These are phyloP conservation scores for Bugulina stolonifera DNA, from an alignment of 2,888 invertebrate species.

Conservation along the genomic window DNA sequence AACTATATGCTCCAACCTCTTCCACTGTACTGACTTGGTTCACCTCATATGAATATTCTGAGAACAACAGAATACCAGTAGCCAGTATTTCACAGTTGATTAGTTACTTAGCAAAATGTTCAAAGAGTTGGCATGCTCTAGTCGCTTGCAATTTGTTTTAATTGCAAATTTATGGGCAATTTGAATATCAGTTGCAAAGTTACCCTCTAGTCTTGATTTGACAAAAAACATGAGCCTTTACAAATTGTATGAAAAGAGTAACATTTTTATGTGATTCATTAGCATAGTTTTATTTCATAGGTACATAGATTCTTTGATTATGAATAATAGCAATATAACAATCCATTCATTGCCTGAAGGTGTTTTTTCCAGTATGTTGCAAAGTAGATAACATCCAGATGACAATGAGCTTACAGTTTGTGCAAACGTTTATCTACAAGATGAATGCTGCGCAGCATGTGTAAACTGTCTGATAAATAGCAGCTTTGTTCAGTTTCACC, in stretches of 20 bases:
- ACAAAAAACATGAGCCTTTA: background rate
- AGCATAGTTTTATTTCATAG: background rate
- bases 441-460: too few species aligned
- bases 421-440: background rate
- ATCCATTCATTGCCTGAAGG: too few species aligned
- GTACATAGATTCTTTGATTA: too few species aligned
- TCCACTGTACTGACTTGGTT: too few species aligned
- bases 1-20: too few species aligned
- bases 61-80: background rate
- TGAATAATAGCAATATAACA: too few species aligned
- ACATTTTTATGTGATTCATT: background rate
- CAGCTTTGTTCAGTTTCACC: too few species aligned
- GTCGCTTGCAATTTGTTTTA: background rate
- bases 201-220: background rate
- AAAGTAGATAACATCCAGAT: too few species aligned
- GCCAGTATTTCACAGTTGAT: background rate
- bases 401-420: background rate
- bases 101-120: background rate
- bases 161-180: background rate
- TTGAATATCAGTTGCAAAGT: background rate
- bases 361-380: too few species aligned
- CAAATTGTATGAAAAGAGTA: background rate
- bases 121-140: background rate
- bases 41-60: background rate
- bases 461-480: too few species aligned